phyloP scores from a whole-genome alignment of 2,888 invertebrate genomes.

The Danaus chrysippus region DNA sequence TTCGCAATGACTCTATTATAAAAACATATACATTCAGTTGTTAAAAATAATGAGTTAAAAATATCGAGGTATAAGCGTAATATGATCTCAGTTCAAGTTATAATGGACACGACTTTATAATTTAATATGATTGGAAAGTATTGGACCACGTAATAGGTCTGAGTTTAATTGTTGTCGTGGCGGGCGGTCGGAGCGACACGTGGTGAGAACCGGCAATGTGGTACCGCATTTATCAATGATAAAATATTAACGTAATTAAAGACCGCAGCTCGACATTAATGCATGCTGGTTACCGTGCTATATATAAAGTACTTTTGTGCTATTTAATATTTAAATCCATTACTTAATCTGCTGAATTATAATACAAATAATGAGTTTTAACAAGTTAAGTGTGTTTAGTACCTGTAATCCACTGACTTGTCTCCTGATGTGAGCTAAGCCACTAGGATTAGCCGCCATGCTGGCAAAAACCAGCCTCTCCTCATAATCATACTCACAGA shows the following conservation, averaged over 20 bases:
- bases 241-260: conserved; percentile 34
- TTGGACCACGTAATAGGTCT: conserved; percentile 49
- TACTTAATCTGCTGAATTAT: neutral
- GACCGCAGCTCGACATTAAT: conserved; percentile 15
- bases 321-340: neutral
- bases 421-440: conserved; percentile 90
- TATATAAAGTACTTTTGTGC: neutral
- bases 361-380: neutral
- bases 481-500: conserved; percentile 96
- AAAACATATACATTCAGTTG: conserved; percentile 27
- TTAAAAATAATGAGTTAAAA: neutral
- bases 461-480: conserved; percentile 94
- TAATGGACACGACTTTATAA: conserved; percentile 15
- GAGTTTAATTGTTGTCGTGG: conserved; percentile 32
- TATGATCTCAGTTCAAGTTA: conserved; percentile 1
- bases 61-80: too few species aligned
- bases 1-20: conserved; percentile 13
- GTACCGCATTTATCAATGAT: conserved; percentile 21
- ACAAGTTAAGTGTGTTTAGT: conserved; percentile 12
- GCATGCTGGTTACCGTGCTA: neutral
- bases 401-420: conserved; percentile 87
- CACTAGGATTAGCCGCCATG: conserved; percentile 92
- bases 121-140: conserved; percentile 28
- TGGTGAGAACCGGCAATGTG: conserved; percentile 37
- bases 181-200: conserved; percentile 29